These are phyloP conservation scores for Phaethon lepturus DNA, from an alignment of 2,113 vertebrate species.

Conservation along the genomic window DNA sequence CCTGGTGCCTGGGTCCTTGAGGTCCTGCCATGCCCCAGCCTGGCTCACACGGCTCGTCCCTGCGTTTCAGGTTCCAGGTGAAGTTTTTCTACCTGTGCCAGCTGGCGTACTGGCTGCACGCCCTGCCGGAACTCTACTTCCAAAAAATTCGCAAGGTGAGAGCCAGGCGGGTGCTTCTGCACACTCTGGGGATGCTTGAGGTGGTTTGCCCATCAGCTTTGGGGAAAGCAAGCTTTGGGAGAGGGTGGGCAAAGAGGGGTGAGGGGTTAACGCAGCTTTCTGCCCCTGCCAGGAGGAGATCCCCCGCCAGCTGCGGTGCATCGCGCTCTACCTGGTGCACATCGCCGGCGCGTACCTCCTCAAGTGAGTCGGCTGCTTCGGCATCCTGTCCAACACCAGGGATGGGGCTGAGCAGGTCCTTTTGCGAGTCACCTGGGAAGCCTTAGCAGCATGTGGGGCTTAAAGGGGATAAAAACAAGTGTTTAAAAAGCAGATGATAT, in stretches of 20 bases:
- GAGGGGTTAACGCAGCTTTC: background rate
- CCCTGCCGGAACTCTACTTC: constrained; percentile 97
- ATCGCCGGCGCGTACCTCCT: constrained; percentile 92
- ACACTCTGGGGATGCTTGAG: background rate
- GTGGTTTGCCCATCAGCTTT: background rate
- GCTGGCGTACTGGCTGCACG: constrained; percentile 95
- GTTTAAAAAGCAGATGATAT: background rate
- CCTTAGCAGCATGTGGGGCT: rapidly evolving
- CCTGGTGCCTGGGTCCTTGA: rapidly evolving
- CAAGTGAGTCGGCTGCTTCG: constrained; percentile 83
- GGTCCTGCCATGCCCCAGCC: background rate
- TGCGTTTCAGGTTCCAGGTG: constrained; percentile 90
- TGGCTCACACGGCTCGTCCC: background rate
- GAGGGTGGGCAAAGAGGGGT: rapidly evolving
- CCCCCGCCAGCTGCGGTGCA: constrained; percentile 91
- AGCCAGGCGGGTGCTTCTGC: background rate
- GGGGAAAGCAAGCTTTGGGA: background rate
- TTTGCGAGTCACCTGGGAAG: background rate
- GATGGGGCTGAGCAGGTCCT: background rate
- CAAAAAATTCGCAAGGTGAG: constrained; percentile 98
- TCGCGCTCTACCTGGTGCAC: constrained; percentile 90
- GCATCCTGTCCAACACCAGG: rapidly evolving
- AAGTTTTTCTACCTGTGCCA: constrained; percentile 98
- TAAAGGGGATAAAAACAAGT: background rate
- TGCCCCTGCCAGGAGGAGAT: constrained; percentile 88